Percentiles rank a stretch among this genome's conserved stretches.
phyloP scores from a whole-genome alignment of 2,113 vertebrate genomes.

The Tichodroma muraria region DNA sequence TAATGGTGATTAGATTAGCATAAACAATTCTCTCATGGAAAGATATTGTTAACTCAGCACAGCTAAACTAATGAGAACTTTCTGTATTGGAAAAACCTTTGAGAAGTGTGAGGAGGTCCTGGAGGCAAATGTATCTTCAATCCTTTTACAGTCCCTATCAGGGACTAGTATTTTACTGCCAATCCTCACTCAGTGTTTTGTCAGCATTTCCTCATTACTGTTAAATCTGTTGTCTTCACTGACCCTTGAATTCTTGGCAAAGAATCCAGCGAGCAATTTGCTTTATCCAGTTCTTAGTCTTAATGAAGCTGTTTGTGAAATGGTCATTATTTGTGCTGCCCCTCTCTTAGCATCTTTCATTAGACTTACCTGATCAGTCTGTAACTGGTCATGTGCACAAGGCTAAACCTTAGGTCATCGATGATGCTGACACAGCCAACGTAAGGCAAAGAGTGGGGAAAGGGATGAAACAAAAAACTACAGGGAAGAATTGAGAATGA shows the following conservation, averaged over 20 bases:
- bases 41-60: neutral
- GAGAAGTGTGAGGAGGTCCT: neutral
- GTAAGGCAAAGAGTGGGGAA: neutral
- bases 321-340: neutral
- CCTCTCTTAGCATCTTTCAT: neutral
- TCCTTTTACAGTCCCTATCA: neutral
- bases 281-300: neutral
- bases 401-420: fast-evolving
- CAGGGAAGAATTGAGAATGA: neutral
- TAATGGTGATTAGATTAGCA: neutral
- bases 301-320: neutral
- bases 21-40: neutral
- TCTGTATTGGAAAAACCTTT: neutral
- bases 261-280: neutral
- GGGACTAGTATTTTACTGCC: neutral
- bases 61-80: neutral
- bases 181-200: neutral
- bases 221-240: neutral
- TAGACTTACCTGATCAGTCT: neutral
- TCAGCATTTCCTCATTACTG: neutral
- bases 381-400: fast-evolving
- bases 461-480: neutral
- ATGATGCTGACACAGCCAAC: neutral
- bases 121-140: neutral
- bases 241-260: neutral